Conservation (phyloP, 2,888 invertebrate genomes). For the Plusia festucae region DNA sequence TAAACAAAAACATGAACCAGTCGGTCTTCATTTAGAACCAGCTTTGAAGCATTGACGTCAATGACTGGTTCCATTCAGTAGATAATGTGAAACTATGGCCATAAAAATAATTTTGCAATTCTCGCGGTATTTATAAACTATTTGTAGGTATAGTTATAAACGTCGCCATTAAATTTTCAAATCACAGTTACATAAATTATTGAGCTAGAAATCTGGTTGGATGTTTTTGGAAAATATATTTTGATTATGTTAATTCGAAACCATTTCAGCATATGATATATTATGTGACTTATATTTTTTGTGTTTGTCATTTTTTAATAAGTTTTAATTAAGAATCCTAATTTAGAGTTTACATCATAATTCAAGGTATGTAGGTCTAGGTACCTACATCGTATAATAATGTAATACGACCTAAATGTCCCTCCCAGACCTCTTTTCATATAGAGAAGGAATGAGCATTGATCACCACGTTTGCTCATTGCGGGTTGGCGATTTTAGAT, state of each 20-base stretch:
- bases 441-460: too few relatives aligned
- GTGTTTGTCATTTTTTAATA: neutral
- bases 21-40: slow-evolving; percentile 61
- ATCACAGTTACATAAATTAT: slow-evolving; percentile 35
- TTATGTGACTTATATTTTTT: neutral
- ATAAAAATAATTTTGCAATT: slow-evolving; percentile 62
- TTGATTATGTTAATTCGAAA: neutral
- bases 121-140: slow-evolving; percentile 37
- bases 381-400: too few relatives aligned
- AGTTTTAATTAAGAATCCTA: neutral
- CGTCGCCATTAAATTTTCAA: slow-evolving; percentile 39
- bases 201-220: slow-evolving; percentile 22
- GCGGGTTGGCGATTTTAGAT: too few relatives aligned
- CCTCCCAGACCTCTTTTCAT: too few relatives aligned
- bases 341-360: neutral
- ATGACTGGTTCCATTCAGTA: slow-evolving; percentile 58
- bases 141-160: slow-evolving; percentile 8
- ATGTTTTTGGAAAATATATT: slow-evolving; percentile 25
- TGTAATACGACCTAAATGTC: too few relatives aligned
- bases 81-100: slow-evolving; percentile 56
- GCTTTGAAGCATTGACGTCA: slow-evolving; percentile 69
- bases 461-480: too few relatives aligned
- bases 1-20: slow-evolving; percentile 52
- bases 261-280: neutral
- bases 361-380: too few relatives aligned